Percentiles rank a stretch among this genome's conserved stretches.
Evolutionary conservation across 2,797 vertebrate species (phyloP).

Genomic region (Pantherophis vulpinus): DNA sequence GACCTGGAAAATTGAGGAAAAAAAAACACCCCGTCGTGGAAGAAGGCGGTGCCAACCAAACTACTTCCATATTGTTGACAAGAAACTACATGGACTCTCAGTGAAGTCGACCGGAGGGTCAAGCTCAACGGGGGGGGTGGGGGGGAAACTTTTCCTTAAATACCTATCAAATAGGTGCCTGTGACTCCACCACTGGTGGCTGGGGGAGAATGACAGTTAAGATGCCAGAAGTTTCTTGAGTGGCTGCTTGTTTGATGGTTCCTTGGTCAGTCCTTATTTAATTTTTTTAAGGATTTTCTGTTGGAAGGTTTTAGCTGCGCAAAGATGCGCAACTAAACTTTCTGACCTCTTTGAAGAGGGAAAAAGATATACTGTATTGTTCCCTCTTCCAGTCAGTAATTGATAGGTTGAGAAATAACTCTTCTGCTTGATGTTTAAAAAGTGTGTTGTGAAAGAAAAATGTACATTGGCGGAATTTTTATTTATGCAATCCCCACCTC

Average conservation of each 20-base stretch:
- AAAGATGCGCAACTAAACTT: neutral
- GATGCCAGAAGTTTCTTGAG: neutral
- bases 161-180: neutral
- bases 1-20: neutral
- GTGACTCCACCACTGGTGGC: neutral
- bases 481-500: neutral
- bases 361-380: neutral
- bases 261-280: neutral
- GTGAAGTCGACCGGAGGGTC: neutral
- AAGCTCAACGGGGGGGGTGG: neutral
- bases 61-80: neutral
- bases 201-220: neutral
- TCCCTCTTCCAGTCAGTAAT: neutral
- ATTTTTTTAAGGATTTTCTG: neutral
- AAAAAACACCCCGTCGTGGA: neutral
- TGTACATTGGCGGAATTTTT: neutral
- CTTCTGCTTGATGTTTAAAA: neutral
- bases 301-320: neutral
- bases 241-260: neutral
- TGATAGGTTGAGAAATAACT: neutral
- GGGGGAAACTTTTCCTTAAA: neutral
- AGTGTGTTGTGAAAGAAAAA: neutral
- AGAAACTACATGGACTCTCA: neutral
- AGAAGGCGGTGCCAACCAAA: neutral
- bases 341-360: neutral